Conservation (phyloP, 2,113 vertebrate species). For the Motacilla tschutschensis region DNA sequence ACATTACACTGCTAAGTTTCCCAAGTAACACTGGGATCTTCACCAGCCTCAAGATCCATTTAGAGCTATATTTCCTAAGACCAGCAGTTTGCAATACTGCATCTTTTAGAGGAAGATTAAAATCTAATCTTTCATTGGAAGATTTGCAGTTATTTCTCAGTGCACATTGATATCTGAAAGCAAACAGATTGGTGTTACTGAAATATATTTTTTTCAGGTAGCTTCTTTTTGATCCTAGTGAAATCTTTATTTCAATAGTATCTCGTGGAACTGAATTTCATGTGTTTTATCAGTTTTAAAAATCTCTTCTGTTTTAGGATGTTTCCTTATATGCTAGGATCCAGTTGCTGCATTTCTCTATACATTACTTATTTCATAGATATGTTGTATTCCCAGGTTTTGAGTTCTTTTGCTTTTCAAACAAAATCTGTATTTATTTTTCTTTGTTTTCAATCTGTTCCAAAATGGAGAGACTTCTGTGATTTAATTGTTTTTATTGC, state of each 20-base stretch:
- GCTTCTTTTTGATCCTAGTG: neutral
- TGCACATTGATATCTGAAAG: neutral
- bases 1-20: neutral
- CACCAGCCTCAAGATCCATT: neutral
- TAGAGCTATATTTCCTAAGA: neutral
- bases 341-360: neutral
- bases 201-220: neutral
- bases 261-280: neutral
- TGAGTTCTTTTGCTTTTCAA: neutral
- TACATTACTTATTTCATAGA: neutral
- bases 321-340: neutral
- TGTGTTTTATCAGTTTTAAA: neutral
- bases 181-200: neutral
- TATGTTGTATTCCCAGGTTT: neutral
- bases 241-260: neutral
- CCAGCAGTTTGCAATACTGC: neutral
- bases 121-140: neutral
- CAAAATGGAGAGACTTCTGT: neutral
- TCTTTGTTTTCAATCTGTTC: neutral
- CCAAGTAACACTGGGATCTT: neutral
- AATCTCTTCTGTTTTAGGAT: neutral
- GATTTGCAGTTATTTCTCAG: neutral
- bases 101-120: neutral
- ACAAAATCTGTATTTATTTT: neutral
- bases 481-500: neutral